Evolutionary conservation across 2,888 invertebrate genomes (phyloP).

Genomic region (Odontomyia ornata): DNA sequence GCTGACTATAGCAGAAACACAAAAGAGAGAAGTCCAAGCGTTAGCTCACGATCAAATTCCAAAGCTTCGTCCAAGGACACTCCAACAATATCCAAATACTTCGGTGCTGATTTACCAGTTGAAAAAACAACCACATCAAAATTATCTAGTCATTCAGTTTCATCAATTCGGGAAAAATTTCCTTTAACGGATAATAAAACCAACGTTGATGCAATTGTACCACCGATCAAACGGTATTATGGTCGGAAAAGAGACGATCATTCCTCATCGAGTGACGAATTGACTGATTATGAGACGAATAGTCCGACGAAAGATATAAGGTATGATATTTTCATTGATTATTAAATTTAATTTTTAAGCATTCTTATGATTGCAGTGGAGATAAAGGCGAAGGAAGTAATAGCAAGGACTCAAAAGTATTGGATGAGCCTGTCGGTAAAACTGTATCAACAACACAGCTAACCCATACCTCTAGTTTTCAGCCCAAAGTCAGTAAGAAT

Average conservation of each 20-base stretch:
- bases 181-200: background rate
- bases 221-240: slow-evolving; percentile 68
- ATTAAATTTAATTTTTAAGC: slow-evolving; percentile 61
- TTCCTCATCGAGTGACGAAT: slow-evolving; percentile 66
- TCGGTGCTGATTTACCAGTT: background rate
- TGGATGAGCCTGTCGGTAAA: slow-evolving; percentile 58
- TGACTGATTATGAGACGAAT: slow-evolving; percentile 55
- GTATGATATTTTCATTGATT: slow-evolving; percentile 45
- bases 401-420: background rate
- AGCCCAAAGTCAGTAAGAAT: slow-evolving; percentile 99
- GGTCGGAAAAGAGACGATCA: slow-evolving; percentile 68
- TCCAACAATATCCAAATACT: background rate
- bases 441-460: slow-evolving; percentile 53
- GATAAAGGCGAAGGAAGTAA: background rate
- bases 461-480: slow-evolving; percentile 65
- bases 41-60: background rate
- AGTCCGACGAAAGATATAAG: slow-evolving; percentile 54
- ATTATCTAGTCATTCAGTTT: background rate
- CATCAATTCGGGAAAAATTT: background rate
- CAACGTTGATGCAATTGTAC: slow-evolving; percentile 53
- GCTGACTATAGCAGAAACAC: background rate
- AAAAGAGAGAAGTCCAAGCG: background rate
- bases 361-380: background rate
- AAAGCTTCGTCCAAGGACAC: background rate
- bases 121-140: background rate